Evolutionary conservation across 2,797 vertebrate genomes (phyloP).

Genomic region (Pterois miles): DNA sequence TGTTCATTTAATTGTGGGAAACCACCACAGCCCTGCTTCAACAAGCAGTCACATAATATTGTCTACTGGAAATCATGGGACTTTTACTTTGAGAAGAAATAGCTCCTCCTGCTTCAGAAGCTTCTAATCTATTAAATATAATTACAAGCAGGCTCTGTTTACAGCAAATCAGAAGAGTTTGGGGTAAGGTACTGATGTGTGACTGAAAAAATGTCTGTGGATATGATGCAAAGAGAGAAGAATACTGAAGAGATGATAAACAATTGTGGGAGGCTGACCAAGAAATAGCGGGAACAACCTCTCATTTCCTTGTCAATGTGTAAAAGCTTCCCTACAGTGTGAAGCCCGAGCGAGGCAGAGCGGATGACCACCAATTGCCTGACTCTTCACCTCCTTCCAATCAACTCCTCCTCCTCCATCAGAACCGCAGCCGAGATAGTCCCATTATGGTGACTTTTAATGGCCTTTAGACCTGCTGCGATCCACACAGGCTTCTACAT

Average conservation of each 20-base stretch:
- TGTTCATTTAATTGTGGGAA: no score
- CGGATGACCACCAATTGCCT: conserved; percentile 40
- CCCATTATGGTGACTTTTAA: conserved; percentile 62
- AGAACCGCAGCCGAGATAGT: conserved; percentile 35
- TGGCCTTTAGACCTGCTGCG: conserved; percentile 52
- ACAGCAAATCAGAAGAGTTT: not conserved
- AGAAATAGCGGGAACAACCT: conserved; percentile 28
- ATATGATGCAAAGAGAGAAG: not conserved
- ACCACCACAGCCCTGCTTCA: no score
- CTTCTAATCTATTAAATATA: not conserved
- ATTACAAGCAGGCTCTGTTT: not conserved
- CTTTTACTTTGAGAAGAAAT: not conserved
- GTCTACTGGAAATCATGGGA: not conserved
- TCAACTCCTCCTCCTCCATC: conserved; percentile 26
- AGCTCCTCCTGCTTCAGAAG: no score
- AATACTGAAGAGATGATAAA: not conserved
- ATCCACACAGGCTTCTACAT: conserved; percentile 37
- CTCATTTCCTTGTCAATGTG: conserved; percentile 51
- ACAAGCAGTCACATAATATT: not conserved
- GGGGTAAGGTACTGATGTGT: not conserved
- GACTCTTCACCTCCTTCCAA: conserved; percentile 26
- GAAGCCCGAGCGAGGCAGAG: not conserved
- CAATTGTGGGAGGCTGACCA: not conserved
- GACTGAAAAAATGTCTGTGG: not conserved
- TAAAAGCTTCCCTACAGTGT: conserved; percentile 33